Conservation (phyloP, 1,140 invertebrate species). For the Cyphomyrmex costatus region DNA sequence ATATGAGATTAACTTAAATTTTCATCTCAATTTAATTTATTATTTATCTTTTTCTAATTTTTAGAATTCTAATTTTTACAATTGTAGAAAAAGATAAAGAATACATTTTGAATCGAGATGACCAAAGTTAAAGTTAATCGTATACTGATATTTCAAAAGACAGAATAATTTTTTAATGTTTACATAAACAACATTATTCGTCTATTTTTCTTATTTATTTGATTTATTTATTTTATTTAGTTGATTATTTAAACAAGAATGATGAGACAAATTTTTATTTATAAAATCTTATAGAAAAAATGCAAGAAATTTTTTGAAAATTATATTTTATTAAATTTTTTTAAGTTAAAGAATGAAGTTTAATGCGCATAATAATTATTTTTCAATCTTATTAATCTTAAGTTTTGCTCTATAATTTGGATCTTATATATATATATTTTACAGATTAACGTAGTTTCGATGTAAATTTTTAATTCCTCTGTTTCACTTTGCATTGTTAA, state of each 20-base stretch:
- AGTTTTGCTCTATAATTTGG: neutral
- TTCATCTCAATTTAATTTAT: no score
- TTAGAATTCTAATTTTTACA: no score
- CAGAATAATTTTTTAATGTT: neutral
- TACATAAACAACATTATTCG: neutral
- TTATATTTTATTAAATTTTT: neutral
- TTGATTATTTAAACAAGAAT: neutral
- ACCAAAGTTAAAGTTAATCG: no score
- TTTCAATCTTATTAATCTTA: neutral
- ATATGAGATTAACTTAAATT: neutral
- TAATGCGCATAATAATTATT: neutral
- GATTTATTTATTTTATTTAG: neutral
- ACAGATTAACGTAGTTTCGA: neutral
- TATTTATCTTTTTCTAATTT: no score
- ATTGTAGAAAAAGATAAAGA: no score
- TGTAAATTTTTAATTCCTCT: neutral
- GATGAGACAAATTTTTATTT: neutral
- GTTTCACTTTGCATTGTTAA: neutral
- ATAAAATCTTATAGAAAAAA: neutral
- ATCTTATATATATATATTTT: neutral
- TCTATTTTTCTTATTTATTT: neutral
- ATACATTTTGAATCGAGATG: neutral
- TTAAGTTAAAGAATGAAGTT: neutral
- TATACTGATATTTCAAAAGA: neutral
- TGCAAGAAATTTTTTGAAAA: neutral